These are phyloP conservation scores for Spodoptera exigua DNA, from an alignment of 2,888 invertebrate species.

Conservation along the genomic window DNA sequence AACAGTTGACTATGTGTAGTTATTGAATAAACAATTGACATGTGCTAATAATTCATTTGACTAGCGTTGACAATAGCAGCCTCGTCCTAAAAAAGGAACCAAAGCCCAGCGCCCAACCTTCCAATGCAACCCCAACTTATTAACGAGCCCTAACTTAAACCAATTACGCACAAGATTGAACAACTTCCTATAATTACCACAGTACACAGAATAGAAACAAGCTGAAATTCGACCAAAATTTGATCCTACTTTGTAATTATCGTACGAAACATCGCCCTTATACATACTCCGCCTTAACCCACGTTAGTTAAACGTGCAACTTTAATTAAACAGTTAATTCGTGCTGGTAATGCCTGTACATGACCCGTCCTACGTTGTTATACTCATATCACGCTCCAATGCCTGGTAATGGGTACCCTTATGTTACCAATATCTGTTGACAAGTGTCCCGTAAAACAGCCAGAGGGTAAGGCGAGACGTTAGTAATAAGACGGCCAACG, in stretches of 20 bases:
- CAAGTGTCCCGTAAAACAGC: slow-evolving; percentile 42
- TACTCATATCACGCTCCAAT: slow-evolving; percentile 45
- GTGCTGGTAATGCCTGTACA: slow-evolving; percentile 52
- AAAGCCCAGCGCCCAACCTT: background rate
- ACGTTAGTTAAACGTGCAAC: slow-evolving; percentile 56
- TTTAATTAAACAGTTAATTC: slow-evolving; percentile 71
- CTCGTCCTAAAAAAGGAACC: background rate
- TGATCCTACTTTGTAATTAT: slow-evolving; percentile 52
- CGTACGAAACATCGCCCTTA: slow-evolving; percentile 32
- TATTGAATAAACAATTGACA: no score
- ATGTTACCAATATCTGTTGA: slow-evolving; percentile 50
- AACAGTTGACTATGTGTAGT: no score
- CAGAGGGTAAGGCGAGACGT: slow-evolving; percentile 27
- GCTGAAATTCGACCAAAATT: slow-evolving; percentile 35
- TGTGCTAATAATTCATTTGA: no score
- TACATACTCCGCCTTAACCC: slow-evolving; percentile 36
- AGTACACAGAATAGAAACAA: slow-evolving; percentile 29
- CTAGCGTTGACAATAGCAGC: background rate
- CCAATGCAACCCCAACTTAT: slow-evolving; percentile 1
- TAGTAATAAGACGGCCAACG: slow-evolving; percentile 16
- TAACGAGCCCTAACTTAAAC: slow-evolving; percentile 20
- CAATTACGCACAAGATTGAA: slow-evolving; percentile 31
- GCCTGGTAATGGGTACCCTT: slow-evolving; percentile 38
- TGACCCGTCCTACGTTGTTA: slow-evolving; percentile 47
- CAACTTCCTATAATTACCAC: slow-evolving; percentile 37